These are phyloP conservation scores for Aspidiotus rigidus DNA, from an alignment of 2,888 invertebrate genomes.

Conservation along the genomic window DNA sequence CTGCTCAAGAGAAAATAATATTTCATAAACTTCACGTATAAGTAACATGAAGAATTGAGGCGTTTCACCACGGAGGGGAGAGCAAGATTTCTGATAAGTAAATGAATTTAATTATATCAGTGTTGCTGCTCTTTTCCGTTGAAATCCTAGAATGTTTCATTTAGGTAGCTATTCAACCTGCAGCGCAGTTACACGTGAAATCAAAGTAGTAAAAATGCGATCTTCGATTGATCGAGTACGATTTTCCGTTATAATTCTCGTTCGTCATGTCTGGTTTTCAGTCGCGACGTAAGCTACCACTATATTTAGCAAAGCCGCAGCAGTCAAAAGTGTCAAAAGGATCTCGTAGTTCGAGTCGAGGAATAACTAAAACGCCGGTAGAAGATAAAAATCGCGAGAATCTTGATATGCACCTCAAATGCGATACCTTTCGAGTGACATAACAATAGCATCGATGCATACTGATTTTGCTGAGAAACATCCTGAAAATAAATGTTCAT, in stretches of 20 bases:
- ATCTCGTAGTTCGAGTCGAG: neutral
- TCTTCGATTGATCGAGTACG: neutral
- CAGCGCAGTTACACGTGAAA: neutral
- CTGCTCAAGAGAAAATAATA: no score
- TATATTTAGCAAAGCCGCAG: neutral
- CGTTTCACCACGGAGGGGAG: no score
- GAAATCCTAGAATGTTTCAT: neutral
- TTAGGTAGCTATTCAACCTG: neutral
- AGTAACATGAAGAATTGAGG: no score
- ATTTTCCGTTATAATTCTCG: neutral
- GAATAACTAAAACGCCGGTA: neutral
- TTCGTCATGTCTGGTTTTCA: neutral
- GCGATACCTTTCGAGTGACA: no score
- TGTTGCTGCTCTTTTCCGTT: neutral
- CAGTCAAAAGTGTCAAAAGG: no score
- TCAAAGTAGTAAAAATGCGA: neutral
- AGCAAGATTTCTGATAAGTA: no score
- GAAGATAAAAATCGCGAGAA: neutral
- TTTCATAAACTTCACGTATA: no score
- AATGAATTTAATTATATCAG: no score
- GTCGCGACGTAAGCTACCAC: neutral
- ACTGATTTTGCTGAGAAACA: no score
- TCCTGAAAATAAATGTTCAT: no score
- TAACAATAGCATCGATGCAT: no score
- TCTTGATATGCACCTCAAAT: neutral